Evolutionary conservation across 1,140 invertebrate genomes (phyloP), one percentile per base, ranked within the genome.

Genomic region (Elymnias hypermnestra): DNA sequence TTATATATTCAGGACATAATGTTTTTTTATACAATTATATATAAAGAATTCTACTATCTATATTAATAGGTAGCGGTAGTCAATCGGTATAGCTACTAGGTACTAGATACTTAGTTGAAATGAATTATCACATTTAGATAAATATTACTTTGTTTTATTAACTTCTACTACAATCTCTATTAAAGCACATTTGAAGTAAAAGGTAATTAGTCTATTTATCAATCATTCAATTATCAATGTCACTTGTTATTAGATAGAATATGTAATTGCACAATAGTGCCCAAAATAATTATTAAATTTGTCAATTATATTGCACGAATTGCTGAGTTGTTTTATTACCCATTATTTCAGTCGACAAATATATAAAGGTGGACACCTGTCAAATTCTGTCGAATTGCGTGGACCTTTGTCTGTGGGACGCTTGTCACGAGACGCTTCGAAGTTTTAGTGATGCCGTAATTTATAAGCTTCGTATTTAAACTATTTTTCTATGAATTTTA

Each of bases 301-400:
- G 45, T 37, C 49, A 49, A 9, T 48, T 47, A n/a, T 28, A 29
- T 35, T 37, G 13, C 25, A 18, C 12, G 22, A 18, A 4, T 15
- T 15, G 0, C 17, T 43, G n/a, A 50, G 29, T 37, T 43, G 38
- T 50, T 43, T 43, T 7, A 15, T 42, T 25, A 43, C 19, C 23
- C 29, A 37, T 42, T 42, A 43, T 43, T 43, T 3, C 29, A 33
- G 13, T 14, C 33, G 47, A 50, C 40, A 33, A 33, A 8, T 8
- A 17, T 22, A 42, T 40, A 25, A 56, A 49, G 47, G 58, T 62
- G 44, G 65, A 64, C 57, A 62, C 39, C 70, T 77, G 68, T 72
- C 73, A 77, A 70, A 74, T 58, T 70, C 54, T 68, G 66, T 72
- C 68, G 62, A 74, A 65, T 68, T 53, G 36, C 51, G 28, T 49